Conservation (phyloP, 2,113 vertebrate species). For the Gymnogyps californianus region DNA sequence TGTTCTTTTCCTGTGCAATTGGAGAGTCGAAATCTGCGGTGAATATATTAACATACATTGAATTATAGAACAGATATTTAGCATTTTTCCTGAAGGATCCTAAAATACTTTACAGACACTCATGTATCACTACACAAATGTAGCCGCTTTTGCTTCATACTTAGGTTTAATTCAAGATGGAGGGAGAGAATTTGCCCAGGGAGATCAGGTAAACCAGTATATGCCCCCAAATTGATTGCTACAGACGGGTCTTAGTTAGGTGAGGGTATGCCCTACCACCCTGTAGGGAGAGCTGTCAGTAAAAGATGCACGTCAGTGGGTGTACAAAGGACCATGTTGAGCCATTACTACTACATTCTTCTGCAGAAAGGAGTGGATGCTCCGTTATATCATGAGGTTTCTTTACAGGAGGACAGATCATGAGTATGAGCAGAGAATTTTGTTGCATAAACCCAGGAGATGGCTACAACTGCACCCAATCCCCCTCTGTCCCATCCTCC, state of each 20-base stretch:
- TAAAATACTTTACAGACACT: neutral
- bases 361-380: neutral
- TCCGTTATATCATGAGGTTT: neutral
- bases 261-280: neutral
- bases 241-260: rapidly evolving
- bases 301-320: neutral
- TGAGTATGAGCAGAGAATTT: neutral
- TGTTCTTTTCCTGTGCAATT: neutral
- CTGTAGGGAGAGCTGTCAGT: neutral
- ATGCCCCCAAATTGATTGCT: neutral
- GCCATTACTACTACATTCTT: neutral
- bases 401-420: neutral
- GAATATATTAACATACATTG: slow-evolving; percentile 17
- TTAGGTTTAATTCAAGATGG: neutral
- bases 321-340: neutral
- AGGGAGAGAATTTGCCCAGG: neutral
- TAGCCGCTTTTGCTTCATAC: neutral
- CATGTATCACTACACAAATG: neutral
- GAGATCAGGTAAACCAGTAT: neutral
- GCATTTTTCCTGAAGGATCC: slow-evolving; percentile 46
- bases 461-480: neutral
- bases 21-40: neutral
- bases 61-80: slow-evolving; percentile 26
- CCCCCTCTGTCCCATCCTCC: neutral
- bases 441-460: neutral